phyloP scores from a whole-genome alignment of 1,140 invertebrate genomes.

The Rhynchophorus ferrugineus region DNA sequence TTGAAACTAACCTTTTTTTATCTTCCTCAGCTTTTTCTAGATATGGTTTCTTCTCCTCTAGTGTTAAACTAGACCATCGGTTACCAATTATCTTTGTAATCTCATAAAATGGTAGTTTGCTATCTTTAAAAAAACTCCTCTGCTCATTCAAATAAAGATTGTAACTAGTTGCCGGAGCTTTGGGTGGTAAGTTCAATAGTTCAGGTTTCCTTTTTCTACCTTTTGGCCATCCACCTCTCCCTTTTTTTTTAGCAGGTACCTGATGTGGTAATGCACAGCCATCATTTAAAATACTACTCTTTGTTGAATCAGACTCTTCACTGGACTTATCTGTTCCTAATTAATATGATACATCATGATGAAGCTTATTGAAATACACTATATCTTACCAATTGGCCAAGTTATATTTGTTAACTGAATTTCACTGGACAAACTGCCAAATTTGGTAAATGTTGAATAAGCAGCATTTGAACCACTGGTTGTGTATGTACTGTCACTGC shows the following conservation, averaged over 20 bases:
- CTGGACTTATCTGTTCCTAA: constrained; percentile 20
- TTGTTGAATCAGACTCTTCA: constrained; percentile 21
- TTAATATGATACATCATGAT: not conserved
- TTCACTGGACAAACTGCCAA: constrained; percentile 21
- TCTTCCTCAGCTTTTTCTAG: constrained; percentile 48
- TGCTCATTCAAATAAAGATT: constrained; percentile 51
- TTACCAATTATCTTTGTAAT: constrained; percentile 51
- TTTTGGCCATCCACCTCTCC: constrained; percentile 55
- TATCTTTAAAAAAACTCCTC: constrained; percentile 46
- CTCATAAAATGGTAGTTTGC: constrained; percentile 44
- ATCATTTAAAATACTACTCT: constrained; percentile 15
- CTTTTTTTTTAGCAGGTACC: constrained; percentile 38
- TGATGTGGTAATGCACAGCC: constrained; percentile 12
- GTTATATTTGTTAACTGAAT: constrained; percentile 12
- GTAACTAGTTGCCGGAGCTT: constrained; percentile 52
- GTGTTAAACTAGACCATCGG: constrained; percentile 49
- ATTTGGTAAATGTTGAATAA: constrained; percentile 21
- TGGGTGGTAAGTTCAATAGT: constrained; percentile 45
- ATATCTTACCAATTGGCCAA: constrained; percentile 12
- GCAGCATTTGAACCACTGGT: constrained; percentile 21
- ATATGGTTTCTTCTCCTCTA: constrained; percentile 49
- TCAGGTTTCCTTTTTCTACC: constrained; percentile 51
- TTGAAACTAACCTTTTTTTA: constrained; percentile 40
- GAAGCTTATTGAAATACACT: not conserved
- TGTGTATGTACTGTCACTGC: constrained; percentile 32